Evolutionary conservation across 2,797 vertebrate species (phyloP).

Genomic region (Smutsia temminckii): DNA sequence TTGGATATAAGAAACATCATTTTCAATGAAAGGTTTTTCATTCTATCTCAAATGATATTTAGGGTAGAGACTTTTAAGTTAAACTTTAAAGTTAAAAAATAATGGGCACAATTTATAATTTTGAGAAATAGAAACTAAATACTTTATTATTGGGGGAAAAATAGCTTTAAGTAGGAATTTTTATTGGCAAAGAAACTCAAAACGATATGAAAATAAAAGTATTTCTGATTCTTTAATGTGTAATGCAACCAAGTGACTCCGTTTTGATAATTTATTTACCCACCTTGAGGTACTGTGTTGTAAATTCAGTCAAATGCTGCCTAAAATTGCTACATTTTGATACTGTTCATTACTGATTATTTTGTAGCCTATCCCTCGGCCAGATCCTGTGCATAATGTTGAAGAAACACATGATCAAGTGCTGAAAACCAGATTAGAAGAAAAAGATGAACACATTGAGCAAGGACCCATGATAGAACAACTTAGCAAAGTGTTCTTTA

Average conservation of each 20-base stretch:
- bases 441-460: slow-evolving; percentile 80
- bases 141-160: not conserved
- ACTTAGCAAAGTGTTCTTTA: slow-evolving; percentile 97
- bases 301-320: not conserved
- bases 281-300: not conserved
- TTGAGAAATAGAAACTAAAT: slow-evolving; percentile 47
- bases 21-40: not conserved
- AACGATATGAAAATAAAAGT: not conserved
- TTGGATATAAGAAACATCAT: not conserved
- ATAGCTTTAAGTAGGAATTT: slow-evolving; percentile 22
- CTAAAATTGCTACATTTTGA: not conserved
- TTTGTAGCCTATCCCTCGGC: slow-evolving; percentile 89
- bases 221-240: not conserved
- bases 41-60: slow-evolving; percentile 1
- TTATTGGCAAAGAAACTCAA: slow-evolving; percentile 45
- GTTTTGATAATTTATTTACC: not conserved
- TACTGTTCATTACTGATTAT: slow-evolving; percentile 55
- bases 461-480: slow-evolving; percentile 90
- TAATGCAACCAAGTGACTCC: not conserved
- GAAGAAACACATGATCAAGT: slow-evolving; percentile 93
- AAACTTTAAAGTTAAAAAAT: slow-evolving; percentile 22
- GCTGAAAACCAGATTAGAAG: slow-evolving; percentile 90
- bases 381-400: slow-evolving; percentile 87
- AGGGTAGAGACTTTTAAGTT: not conserved
- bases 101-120: not conserved